A percentile compares a stretch with the other conserved stretches of the same genome.
phyloP scores from a whole-genome alignment of 2,888 invertebrate species.

The Leptodirus hochenwartii region DNA sequence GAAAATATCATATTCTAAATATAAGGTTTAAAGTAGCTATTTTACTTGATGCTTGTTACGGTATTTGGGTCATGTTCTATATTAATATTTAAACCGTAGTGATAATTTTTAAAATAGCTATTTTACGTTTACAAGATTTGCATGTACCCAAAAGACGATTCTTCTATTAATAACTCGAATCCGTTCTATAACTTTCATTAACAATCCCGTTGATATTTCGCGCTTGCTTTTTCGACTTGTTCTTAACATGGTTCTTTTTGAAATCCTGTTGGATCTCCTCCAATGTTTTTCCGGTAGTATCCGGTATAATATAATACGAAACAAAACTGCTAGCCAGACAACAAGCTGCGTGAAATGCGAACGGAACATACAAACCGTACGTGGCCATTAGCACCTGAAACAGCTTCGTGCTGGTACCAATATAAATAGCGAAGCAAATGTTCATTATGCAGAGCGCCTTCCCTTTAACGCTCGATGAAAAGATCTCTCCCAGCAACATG shows the following conservation, averaged over 20 bases:
- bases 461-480: conserved; percentile 16
- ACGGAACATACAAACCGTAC: conserved; percentile 18
- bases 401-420: conserved; percentile 17
- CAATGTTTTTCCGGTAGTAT: conserved; percentile 23
- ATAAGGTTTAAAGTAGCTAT: no score
- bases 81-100: no score
- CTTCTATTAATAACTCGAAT: no score
- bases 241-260: conserved; percentile 12
- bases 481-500: conserved; percentile 14
- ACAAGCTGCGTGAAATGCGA: conserved; percentile 16
- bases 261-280: conserved; percentile 24
- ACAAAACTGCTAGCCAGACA: conserved; percentile 16
- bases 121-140: no score
- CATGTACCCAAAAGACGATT: no score
- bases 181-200: no score
- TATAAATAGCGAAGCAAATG: conserved; percentile 14
- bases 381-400: conserved; percentile 17
- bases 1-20: no score
- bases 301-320: conserved; percentile 19
- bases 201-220: no score
- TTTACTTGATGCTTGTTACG: no score
- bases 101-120: no score
- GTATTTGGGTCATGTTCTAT: no score
- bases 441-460: conserved; percentile 17
- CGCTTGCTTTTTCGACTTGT: no score